Base-by-base conservation (phyloP, 2,113 vertebrate species). In the Poeciliopsis turrubarensis region DNA sequence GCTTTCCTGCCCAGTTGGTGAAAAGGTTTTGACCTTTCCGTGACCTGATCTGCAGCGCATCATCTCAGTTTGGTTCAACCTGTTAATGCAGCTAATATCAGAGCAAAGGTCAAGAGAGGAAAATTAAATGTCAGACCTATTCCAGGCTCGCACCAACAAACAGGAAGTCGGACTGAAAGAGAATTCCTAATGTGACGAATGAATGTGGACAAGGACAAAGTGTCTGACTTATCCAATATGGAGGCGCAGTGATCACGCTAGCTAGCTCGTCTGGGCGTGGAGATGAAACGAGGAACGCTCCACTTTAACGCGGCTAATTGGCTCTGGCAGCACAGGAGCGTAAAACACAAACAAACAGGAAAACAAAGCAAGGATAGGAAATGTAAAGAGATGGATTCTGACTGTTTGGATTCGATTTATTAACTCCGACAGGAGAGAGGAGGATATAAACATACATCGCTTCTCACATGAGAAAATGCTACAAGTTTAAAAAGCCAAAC, bases 151-250 rank as follows among this genome's bases (percentile, higher is more conserved):
- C 26, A 30, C 41, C 72, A 74, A 71, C 60, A 75, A 79, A 84
- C 69, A 75, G 72, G 62, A 84, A 72, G 76, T 63, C 29, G 32
- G 75, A 79, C 34, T 83, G 60, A 75, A 76, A 82, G 86, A 30
- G 80, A 82, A 78, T 87, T 14, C 51, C 3, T 84, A 78, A 85
- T 67, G 79, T 80, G 90, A 88, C 73, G 61, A 60, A 89, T 87
- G 72, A 64, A 39, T 51, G 81, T 71, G 68, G 88, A 86, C 81
- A 72, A 79, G 68, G 54, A 63, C 73, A 84, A 84, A 79, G 86
- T 71, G 73, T 30, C 32, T 79, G 86, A 89, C 88, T 78, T 29
- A 11, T 2, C 29, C 77, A 75, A 82, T 79, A 71, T 25, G 80
- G 76, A 79, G 76, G 22, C 61, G 0, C 61, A 5, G 41, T 64